phyloP scores from a whole-genome alignment of 2,797 vertebrate species.

The Squalus acanthias region DNA sequence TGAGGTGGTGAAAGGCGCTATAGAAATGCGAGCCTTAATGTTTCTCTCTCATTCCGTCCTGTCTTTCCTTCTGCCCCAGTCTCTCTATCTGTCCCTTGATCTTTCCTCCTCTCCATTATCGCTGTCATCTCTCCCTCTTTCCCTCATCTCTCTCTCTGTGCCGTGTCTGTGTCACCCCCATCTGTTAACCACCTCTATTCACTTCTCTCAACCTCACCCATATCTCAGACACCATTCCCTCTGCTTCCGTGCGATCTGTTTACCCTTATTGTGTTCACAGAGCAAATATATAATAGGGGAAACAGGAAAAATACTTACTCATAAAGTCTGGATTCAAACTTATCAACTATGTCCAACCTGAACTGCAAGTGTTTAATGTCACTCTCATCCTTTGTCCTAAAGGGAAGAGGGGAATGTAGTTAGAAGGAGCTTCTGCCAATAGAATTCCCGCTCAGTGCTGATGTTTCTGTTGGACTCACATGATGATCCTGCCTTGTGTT shows the following conservation, averaged over 20 bases:
- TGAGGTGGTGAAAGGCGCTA: not conserved
- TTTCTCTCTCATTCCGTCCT: not conserved
- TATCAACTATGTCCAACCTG: conserved; percentile 45
- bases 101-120: not conserved
- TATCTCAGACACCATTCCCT: not conserved
- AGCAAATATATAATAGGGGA: not conserved
- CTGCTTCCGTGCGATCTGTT: not conserved
- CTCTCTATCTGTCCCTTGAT: not conserved
- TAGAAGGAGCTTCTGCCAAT: not conserved
- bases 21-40: not conserved
- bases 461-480: conserved; percentile 48
- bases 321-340: conserved; percentile 58
- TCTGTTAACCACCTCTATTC: not conserved
- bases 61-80: not conserved
- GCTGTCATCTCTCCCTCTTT: not conserved
- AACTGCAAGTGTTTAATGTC: conserved; percentile 48
- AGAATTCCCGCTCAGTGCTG: not conserved
- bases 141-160: not conserved
- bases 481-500: conserved; percentile 44
- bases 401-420: conserved; percentile 7
- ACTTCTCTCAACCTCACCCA: not conserved
- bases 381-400: conserved; percentile 46
- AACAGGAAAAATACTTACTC: conserved; percentile 53
- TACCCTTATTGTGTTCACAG: not conserved
- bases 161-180: not conserved